Evolutionary conservation across 2,888 invertebrate species (phyloP), one percentile per base, ranked within the genome.

Genomic region (Melanargia galathea): DNA sequence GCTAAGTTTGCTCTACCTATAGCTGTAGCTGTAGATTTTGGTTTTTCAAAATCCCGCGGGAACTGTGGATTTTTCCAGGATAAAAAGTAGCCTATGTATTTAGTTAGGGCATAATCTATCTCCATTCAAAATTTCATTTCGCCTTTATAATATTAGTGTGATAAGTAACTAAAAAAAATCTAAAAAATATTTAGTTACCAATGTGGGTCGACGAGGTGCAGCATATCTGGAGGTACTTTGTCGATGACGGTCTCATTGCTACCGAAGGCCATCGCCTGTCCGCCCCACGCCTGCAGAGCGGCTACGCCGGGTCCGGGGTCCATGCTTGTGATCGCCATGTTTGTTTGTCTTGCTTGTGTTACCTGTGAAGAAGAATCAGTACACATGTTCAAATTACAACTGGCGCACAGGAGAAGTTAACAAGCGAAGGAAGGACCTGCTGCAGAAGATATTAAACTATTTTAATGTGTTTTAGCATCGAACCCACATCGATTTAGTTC

Each of bases 221-320:
- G 89, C 94, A 96, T 94, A 56, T 96, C 95, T 18, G 94, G 93
- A 55, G 93, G 90, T 71, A 95, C 96, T 86, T 94, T 96, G 88
- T 97, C 97, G 73, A 96, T 96, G 71, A 97, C 96, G 67, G 96
- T 96, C 78, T 95, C 93, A 87, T 96, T 97, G 67, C 93, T 77
- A 75, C 92, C 80, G 76, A 92, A 87, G 74, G 93, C 87, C 48
- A 88, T 86, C 49, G 85, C 87, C 64, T 91, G 84, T 46, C 90
- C 90, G 67, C 88, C 89, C 90, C 91, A 92, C 58, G 90, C 83
- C 74, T 92, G 90, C 66, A 92, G 76, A 58, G 92, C 90, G 62
- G 90, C 87, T 60, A 83, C 75, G 51, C 90, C 90, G 52, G 91
- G 90, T 48, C 89, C 90, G 30, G 89, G 84, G 74, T 91, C 90